Evolutionary conservation across 2,113 vertebrate species (phyloP), one percentile per base, ranked within the genome.

Genomic region (Heloderma charlesbogerti): DNA sequence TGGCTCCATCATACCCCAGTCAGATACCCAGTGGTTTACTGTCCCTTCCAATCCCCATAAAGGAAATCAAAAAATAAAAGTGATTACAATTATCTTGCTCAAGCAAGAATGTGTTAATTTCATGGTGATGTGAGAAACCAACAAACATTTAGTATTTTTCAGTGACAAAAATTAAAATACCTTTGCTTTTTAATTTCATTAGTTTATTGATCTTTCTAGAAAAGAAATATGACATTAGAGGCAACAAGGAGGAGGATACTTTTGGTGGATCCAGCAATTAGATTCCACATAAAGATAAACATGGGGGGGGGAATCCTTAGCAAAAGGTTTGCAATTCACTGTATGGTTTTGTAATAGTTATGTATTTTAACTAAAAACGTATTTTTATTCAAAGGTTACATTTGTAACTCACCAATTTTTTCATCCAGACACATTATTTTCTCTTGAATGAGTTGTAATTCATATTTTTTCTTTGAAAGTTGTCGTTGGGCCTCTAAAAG

Each of bases 351-450:
- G 34, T 74, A 74, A 74, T 67, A 67, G 27, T 43, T 27, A 63
- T 16, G 75, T 63, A 63, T 81, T 27, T 85, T 66, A 78, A 89
- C 13, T 84, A 63, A 94, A 43, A 67, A 84, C 88, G 86, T 45
- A 40, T 86, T 83, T 93, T 85, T 85, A 93, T 69, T 67, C 22
- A 3, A 88, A 88, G 86, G 79, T 86, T 1, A 1, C 25, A 85
- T 82, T 48, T 93, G 37, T 91, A 91, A 96, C 96, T 96, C 94
- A 98, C 97, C 97, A 88, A 94, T 96, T 95, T 97, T 98, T 95
- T 97, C 97, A 92, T 98, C 95, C 93, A 98, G 96, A 92, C 95
- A 95, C 90, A 95, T 95, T 90, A 97, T 97, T 97, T 96, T 98
- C 91, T 98, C 97, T 87, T 98, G 97, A 66, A 94, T 91, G 92